phyloP scores from a whole-genome alignment of 2,113 vertebrate species.

The Holacanthus passer region DNA sequence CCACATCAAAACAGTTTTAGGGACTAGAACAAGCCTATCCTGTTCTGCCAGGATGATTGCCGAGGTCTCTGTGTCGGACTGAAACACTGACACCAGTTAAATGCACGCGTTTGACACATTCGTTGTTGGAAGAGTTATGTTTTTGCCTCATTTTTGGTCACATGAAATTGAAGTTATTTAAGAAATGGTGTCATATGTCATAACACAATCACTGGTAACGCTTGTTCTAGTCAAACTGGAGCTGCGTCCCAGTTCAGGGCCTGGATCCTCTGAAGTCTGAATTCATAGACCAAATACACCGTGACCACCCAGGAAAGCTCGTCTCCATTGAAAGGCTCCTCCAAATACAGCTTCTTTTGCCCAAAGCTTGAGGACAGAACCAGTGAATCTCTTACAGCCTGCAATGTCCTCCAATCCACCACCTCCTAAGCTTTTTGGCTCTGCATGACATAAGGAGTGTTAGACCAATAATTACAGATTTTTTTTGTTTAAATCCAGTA shows the following conservation, averaged over 20 bases:
- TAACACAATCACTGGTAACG: background rate
- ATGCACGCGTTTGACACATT: background rate
- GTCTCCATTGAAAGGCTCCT: background rate
- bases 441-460: background rate
- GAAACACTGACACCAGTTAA: background rate
- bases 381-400: background rate
- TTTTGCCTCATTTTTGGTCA: background rate
- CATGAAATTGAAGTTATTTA: background rate
- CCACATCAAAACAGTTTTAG: background rate
- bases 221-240: background rate
- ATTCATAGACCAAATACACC: background rate
- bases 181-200: background rate
- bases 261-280: background rate
- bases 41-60: background rate
- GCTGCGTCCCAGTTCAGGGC: background rate
- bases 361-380: background rate
- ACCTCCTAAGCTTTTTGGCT: background rate
- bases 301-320: background rate
- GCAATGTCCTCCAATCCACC: background rate
- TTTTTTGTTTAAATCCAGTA: background rate
- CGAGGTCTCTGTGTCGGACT: background rate
- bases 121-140: background rate
- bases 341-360: background rate
- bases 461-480: background rate
- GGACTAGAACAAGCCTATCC: background rate